Conservation (phyloP, 2,888 invertebrate genomes). For the Sarcophaga carnaria region DNA sequence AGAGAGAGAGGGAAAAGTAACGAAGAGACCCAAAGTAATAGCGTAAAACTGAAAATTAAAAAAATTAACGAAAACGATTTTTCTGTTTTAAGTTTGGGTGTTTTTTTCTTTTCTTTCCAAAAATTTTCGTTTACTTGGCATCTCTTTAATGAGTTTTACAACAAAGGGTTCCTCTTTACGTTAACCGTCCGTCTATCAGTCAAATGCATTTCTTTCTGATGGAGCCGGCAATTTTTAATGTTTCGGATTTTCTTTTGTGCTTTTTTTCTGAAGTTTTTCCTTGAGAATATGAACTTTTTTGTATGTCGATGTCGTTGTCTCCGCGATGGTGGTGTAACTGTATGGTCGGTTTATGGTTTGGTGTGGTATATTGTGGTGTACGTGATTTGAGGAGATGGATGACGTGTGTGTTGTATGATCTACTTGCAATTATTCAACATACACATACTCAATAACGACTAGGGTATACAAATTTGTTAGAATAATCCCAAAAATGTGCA, state of each 20-base stretch:
- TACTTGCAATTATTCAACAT: constrained; percentile 72
- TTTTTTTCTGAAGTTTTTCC: constrained; percentile 19
- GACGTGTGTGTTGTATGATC: constrained; percentile 66
- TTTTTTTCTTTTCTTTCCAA: constrained; percentile 3
- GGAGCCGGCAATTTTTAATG: constrained; percentile 51
- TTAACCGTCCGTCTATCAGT: neutral
- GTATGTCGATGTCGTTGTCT: constrained; percentile 51
- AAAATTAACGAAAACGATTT: neutral
- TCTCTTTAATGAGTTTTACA: neutral
- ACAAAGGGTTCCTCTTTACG: neutral
- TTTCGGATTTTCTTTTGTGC: constrained; percentile 58
- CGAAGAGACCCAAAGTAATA: constrained; percentile 64
- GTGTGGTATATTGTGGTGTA: constrained; percentile 53
- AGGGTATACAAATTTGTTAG: constrained; percentile 52
- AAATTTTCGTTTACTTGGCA: neutral
- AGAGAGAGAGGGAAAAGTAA: neutral
- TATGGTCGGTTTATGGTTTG: constrained; percentile 15
- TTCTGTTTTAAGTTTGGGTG: neutral
- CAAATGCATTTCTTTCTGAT: constrained; percentile 19
- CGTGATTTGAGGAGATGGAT: constrained; percentile 69
- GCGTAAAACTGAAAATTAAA: constrained; percentile 2
- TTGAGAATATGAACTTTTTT: neutral
- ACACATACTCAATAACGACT: neutral
- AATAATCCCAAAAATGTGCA: constrained; percentile 59
- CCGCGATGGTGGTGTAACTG: constrained; percentile 54